A percentile compares a stretch with the other conserved stretches of the same genome.
phyloP scores from a whole-genome alignment of 2,888 invertebrate species.

The Drosophila anomalipes region DNA sequence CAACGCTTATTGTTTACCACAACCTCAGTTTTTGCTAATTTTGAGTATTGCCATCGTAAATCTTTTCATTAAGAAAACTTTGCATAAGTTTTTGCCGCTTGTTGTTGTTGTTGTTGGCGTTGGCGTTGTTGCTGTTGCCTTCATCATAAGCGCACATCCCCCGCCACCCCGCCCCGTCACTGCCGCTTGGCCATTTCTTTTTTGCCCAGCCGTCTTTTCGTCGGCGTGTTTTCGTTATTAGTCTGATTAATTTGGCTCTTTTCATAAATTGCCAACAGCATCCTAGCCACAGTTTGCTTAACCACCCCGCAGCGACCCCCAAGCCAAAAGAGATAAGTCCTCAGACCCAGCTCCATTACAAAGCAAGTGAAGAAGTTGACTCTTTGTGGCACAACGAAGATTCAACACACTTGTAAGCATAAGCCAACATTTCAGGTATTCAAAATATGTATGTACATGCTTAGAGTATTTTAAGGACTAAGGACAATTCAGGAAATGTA shows the following conservation, averaged over 20 bases:
- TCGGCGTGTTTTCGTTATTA: conserved; percentile 85
- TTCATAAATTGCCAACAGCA: conserved; percentile 85
- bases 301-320: not conserved
- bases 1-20: conserved; percentile 69
- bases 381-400: conserved; percentile 35
- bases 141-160: conserved; percentile 1
- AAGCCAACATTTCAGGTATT: not conserved
- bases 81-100: conserved; percentile 78
- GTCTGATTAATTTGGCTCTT: conserved; percentile 86
- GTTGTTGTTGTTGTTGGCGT: conserved; percentile 27
- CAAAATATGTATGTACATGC: not conserved
- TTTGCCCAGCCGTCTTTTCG: conserved; percentile 69
- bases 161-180: not conserved
- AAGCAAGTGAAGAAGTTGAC: conserved; percentile 44
- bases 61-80: conserved; percentile 86
- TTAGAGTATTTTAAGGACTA: not conserved
- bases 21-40: conserved; percentile 81
- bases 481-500: not conserved
- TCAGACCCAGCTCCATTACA: conserved; percentile 47
- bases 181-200: conserved; percentile 51
- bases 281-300: conserved; percentile 66
- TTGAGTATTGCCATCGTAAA: conserved; percentile 84
- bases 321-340: conserved; percentile 31
- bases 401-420: conserved; percentile 32
- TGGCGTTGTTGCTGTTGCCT: conserved; percentile 6